These are phyloP conservation scores for Danaus melanippus DNA, from an alignment of 1,140 invertebrate species.

Conservation along the genomic window DNA sequence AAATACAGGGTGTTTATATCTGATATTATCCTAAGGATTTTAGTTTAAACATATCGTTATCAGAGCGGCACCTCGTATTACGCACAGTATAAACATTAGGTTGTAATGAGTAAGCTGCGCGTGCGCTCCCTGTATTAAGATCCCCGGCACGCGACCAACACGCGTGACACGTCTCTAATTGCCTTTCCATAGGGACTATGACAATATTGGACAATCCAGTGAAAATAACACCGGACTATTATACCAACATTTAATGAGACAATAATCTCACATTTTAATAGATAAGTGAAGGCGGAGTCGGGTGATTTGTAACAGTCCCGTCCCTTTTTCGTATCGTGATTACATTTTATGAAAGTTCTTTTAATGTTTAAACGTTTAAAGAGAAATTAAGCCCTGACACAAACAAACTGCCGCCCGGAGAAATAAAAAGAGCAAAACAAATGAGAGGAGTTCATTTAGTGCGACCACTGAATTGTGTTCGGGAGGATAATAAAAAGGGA, in stretches of 20 bases:
- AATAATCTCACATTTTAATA: slow-evolving; percentile 71
- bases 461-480: slow-evolving; percentile 67
- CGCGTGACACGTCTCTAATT: slow-evolving; percentile 66
- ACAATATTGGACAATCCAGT: slow-evolving; percentile 70
- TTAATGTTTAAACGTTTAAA: slow-evolving; percentile 20
- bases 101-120: slow-evolving; percentile 38
- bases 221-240: slow-evolving; percentile 66
- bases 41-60: slow-evolving; percentile 42
- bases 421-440: slow-evolving; percentile 69
- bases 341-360: slow-evolving; percentile 13
- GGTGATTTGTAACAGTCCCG: slow-evolving; percentile 50
- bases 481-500: slow-evolving; percentile 71
- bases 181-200: slow-evolving; percentile 58
- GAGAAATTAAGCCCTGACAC: slow-evolving; percentile 58
- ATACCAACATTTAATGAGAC: slow-evolving; percentile 44
- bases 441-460: slow-evolving; percentile 65
- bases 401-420: slow-evolving; percentile 67
- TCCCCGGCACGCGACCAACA: slow-evolving; percentile 50
- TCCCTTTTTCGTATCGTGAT: slow-evolving; percentile 17
- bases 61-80: slow-evolving; percentile 36
- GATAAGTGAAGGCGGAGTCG: slow-evolving; percentile 65
- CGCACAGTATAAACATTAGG: slow-evolving; percentile 53
- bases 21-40: slow-evolving; percentile 3
- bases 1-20: too few species aligned
- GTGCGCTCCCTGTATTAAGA: slow-evolving; percentile 29